A percentile compares a stretch with the other conserved stretches of the same genome.
Conservation (phyloP, 2,113 vertebrate species). For the Nothocercus nigrocapillus region DNA sequence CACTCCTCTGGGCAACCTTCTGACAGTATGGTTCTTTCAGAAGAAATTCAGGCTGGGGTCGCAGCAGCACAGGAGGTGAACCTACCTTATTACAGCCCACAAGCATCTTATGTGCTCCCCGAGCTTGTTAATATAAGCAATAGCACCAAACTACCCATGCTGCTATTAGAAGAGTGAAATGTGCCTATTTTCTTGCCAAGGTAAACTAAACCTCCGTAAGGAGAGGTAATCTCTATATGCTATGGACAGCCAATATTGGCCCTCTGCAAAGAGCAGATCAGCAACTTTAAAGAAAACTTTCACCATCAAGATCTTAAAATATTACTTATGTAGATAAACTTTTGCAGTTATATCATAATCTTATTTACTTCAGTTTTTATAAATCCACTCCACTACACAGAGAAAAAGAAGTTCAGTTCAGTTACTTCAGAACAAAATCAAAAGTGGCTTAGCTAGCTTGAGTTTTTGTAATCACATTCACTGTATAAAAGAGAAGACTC, state of each 20-base stretch:
- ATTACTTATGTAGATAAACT: neutral
- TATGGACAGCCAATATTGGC: neutral
- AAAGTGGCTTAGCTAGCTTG: neutral
- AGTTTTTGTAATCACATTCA: neutral
- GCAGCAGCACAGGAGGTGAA: neutral
- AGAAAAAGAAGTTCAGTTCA: neutral
- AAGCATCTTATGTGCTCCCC: neutral
- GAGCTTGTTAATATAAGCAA: too few relatives aligned
- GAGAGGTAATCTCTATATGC: neutral
- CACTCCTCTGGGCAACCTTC: neutral
- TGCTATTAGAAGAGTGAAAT: neutral
- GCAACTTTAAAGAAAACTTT: neutral
- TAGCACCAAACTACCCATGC: fast-evolving
- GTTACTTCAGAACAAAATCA: neutral
- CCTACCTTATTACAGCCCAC: neutral
- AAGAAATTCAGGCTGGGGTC: neutral
- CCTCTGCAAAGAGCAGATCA: neutral
- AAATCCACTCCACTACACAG: neutral
- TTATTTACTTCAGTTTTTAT: neutral
- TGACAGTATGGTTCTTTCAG: neutral
- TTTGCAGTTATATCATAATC: neutral
- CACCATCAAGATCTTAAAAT: neutral
- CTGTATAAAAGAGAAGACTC: fast-evolving
- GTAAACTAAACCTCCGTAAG: neutral
- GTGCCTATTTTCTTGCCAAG: neutral